phyloP scores from a whole-genome alignment of 2,113 vertebrate species.

The Hippolais icterina region DNA sequence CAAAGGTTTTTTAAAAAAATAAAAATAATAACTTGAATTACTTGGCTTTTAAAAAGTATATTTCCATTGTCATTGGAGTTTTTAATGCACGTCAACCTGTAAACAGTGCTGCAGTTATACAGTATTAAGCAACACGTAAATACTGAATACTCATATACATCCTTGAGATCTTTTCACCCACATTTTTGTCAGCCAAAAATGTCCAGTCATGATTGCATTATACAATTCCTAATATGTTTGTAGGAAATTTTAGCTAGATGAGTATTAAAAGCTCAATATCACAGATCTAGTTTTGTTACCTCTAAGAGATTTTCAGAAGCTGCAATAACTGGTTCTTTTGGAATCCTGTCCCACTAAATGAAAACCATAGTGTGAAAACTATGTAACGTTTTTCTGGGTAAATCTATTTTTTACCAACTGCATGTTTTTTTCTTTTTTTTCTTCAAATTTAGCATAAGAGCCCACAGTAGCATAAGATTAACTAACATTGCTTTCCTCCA shows the following conservation, averaged over 20 bases:
- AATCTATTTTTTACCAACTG: neutral
- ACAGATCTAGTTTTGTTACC: neutral
- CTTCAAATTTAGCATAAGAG: neutral
- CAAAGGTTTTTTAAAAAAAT: neutral
- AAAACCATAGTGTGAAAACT: neutral
- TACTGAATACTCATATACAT: accelerated
- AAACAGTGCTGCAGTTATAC: neutral
- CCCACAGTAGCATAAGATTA: neutral
- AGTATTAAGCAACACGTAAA: neutral
- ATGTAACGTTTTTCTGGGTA: neutral
- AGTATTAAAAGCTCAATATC: neutral
- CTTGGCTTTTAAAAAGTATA: neutral
- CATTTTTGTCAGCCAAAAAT: neutral
- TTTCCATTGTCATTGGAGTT: neutral
- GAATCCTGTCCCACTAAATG: neutral
- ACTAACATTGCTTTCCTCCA: neutral
- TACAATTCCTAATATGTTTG: neutral
- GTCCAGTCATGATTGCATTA: neutral
- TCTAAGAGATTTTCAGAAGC: neutral
- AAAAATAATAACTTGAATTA: neutral
- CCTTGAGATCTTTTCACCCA: neutral
- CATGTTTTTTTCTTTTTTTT: neutral
- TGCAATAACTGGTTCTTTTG: neutral
- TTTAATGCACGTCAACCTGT: neutral
- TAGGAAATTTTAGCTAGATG: neutral